Evolutionary conservation across 2,113 vertebrate genomes (phyloP).

Genomic region (Alligator mississippiensis): DNA sequence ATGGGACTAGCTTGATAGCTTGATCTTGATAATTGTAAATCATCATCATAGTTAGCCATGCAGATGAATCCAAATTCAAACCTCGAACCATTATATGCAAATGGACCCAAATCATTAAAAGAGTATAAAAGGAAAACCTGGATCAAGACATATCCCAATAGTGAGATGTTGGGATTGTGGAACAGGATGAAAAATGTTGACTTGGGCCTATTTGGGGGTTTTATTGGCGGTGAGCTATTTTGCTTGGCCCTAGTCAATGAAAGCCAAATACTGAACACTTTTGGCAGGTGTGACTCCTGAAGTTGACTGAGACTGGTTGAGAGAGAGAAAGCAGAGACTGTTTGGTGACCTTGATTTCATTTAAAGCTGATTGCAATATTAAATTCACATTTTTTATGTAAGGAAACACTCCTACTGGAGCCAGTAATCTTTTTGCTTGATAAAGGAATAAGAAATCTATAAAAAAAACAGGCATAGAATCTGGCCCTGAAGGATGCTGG

Average conservation of each 20-base stretch:
- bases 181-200: not conserved
- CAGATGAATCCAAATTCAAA: not conserved
- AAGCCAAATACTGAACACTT: fast-evolving
- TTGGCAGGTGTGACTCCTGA: fast-evolving
- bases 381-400: not conserved
- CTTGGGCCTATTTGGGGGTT: not conserved
- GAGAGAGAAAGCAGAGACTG: no score
- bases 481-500: no score
- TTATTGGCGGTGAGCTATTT: not conserved
- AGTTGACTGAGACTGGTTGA: not conserved
- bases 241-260: not conserved
- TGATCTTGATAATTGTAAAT: not conserved
- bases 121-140: not conserved
- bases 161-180: not conserved
- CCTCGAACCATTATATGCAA: not conserved
- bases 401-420: no score
- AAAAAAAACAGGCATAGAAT: no score
- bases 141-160: not conserved
- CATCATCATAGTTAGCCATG: not conserved
- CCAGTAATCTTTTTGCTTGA: no score
- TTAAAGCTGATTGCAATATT: not conserved
- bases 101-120: no score
- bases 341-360: not conserved
- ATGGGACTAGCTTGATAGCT: not conserved
- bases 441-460: no score